Base-by-base conservation (phyloP, 2,797 vertebrate species). In the Acipenser transmontanus region DNA sequence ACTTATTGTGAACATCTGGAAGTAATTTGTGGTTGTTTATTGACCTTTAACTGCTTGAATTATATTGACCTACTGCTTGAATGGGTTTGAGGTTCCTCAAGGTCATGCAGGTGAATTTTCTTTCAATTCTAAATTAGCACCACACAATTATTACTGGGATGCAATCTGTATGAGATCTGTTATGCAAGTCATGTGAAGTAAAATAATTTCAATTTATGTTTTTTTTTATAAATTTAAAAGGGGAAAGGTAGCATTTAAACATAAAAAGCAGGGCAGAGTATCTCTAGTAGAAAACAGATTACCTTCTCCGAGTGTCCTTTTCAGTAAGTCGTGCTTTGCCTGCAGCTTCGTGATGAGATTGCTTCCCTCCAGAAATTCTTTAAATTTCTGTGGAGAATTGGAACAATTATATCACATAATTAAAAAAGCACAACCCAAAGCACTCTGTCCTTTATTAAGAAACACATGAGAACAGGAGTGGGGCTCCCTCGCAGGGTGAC, bases 301-400 rank as follows among this genome's bases (percentile, higher is more conserved):
- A 96, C 96, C 95, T 91, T 99, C 97, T 79, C 95, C 96, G 0
- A 99, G 89, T 0, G 92, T 94, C 82, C 90, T 94, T 81, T 98
- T 96, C 78, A 99, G 88, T 78, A 98, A 82, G 84, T 99, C 95
- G 66, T 98, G 95, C 83, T 99, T 99, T 82, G 97, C 97, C 81
- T 99, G 97, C 79, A 99, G 95, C 74, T 99, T 99, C 72, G 95
- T 94, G 84, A 99, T 99, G 79, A 98, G 95, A 87, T 98, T 99
- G 75, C 95, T 98, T 80, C 96, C 96, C 84, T 99, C 95, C 77
- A 99, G 89, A 87, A 93, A 98, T 82, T 99, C 97, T 62, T 93
- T 92, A 81, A 99, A 97, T 93, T 99, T 99, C 97, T 99, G 91
- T 78, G 82, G 83, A 90, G 81, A 88, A 76, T 81, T 71, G 81